These are phyloP conservation scores for Anoplophora glabripennis DNA, from an alignment of 1,140 invertebrate genomes.

Conservation along the genomic window DNA sequence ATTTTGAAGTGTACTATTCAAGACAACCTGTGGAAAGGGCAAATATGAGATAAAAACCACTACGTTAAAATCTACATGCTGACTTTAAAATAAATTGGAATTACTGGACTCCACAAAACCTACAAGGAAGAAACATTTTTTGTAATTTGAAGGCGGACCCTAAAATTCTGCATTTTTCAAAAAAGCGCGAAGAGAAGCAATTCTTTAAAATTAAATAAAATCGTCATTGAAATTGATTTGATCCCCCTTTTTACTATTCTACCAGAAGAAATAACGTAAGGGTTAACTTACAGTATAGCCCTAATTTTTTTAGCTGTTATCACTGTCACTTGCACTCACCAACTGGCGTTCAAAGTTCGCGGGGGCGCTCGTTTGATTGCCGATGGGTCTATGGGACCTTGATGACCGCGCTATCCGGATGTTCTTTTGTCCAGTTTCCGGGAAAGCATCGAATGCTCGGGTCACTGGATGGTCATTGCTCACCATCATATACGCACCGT, in stretches of 20 bases:
- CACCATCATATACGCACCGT: conserved; percentile 19
- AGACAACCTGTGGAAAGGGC: too few relatives aligned
- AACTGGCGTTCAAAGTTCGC: conserved; percentile 29
- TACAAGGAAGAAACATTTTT: too few relatives aligned
- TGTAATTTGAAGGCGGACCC: too few relatives aligned
- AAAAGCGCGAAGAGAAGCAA: too few relatives aligned
- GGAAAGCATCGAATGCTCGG: conserved; percentile 36
- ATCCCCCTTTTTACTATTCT: neutral
- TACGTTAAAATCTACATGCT: too few relatives aligned
- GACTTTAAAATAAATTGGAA: too few relatives aligned
- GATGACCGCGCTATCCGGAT: conserved; percentile 35
- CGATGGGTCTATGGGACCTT: conserved; percentile 30
- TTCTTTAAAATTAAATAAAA: too few relatives aligned
- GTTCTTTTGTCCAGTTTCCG: conserved; percentile 43
- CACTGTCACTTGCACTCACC: conserved; percentile 37
- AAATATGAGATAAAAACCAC: too few relatives aligned
- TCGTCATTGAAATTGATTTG: too few relatives aligned
- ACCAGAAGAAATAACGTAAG: neutral
- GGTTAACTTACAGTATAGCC: conserved; percentile 30
- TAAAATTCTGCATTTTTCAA: too few relatives aligned
- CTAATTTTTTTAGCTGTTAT: conserved; percentile 29
- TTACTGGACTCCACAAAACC: too few relatives aligned
- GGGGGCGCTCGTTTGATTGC: conserved; percentile 21
- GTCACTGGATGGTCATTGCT: conserved; percentile 43
- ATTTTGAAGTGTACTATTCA: too few relatives aligned